Base-by-base conservation (phyloP, 1,140 invertebrate species). In the Cephus cinctus region DNA sequence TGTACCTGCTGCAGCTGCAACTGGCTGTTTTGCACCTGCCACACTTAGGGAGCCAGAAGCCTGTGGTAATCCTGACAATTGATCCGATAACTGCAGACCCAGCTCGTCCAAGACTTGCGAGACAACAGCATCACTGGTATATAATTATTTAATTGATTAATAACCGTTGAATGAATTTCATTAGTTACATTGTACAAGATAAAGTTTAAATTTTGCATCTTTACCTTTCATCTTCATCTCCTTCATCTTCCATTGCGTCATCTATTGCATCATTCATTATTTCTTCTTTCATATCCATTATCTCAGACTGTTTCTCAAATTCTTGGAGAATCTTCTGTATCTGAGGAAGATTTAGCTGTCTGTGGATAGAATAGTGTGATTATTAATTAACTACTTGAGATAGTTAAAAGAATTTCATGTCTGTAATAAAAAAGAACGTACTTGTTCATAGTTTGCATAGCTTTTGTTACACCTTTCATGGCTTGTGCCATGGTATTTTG, bases 201-300 rank as follows among this genome's bases (percentile, higher is more conserved):
- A 43, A 43, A 14, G 21, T 22, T 45, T 38, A 47, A 31, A 12
- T 46, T 57, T 44, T 40, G 20, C 22, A 31, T 50, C 41, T 30
- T 70, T 78, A 94, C 90, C 86, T 96, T 81, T 99, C 97, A 70
- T 98, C 96, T 75, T 99, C 97, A 71, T 99, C 97, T 27, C 88
- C 95, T 70, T 97, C 96, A 61, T 94, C 97, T 55, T 94, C 97
- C 87, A 99, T 96, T 2, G 96, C 97, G 79, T 98, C 97, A 76
- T 99, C 98, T 63, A 99, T 98, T 5, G 94, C 96, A 78, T 99
- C 98, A 75, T 96, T 97, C 88, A 99, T 99, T 83, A 99, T 96
- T 78, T 99, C 98, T 78, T 99, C 97, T 69, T 99, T 99, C 96
- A 99, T 99, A 71, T 99, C 97, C 97, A 99, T 99, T 48, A 99